Conservation (phyloP, 2,888 invertebrate species). For the Patella caerulea region DNA sequence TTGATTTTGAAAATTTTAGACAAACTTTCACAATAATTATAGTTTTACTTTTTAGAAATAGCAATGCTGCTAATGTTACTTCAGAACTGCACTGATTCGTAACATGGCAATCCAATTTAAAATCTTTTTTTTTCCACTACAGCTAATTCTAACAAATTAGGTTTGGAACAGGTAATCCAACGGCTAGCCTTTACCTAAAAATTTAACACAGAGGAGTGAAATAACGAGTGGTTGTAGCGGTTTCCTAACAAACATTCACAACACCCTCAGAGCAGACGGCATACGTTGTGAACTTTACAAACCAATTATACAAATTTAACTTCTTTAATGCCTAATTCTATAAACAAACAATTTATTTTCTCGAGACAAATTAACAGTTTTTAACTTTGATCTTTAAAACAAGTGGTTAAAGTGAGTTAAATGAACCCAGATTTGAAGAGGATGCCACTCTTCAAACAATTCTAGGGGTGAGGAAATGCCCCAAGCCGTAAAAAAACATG, state of each 20-base stretch:
- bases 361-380: background rate
- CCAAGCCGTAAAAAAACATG: background rate
- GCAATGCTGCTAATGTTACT: too few relatives aligned
- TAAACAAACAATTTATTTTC: constrained; percentile 2
- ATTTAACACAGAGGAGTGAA: background rate
- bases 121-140: too few relatives aligned
- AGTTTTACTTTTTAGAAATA: too few relatives aligned
- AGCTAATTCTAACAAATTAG: too few relatives aligned
- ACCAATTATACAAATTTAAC: constrained; percentile 4
- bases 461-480: background rate
- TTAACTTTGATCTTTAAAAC: background rate
- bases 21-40: too few relatives aligned
- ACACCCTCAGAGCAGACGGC: background rate
- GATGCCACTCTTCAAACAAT: background rate
- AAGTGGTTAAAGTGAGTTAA: background rate
- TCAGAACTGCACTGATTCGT: too few relatives aligned
- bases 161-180: background rate
- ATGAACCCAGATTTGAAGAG: background rate
- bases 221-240: background rate
- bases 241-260: background rate
- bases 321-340: background rate
- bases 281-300: background rate
- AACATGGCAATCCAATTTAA: too few relatives aligned
- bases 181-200: background rate
- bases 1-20: too few relatives aligned